Percentiles rank a stretch among this genome's conserved stretches.
phyloP scores from a whole-genome alignment of 2,888 invertebrate genomes.

The Helobdella robusta region DNA sequence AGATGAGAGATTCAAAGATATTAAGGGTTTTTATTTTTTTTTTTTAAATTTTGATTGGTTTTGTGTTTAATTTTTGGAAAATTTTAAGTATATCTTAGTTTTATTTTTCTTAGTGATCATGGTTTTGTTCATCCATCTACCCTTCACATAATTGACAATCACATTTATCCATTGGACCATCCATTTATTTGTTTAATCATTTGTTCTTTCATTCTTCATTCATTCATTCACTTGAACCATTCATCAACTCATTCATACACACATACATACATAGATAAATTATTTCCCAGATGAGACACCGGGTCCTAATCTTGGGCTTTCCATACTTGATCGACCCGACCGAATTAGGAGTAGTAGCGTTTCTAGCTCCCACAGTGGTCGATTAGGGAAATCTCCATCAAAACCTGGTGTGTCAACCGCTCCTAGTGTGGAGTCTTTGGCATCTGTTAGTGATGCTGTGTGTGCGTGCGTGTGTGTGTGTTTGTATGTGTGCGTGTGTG shows the following conservation, averaged over 20 bases:
- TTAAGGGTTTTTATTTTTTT: constrained; percentile 15
- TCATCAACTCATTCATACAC: background rate
- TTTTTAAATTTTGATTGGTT: too few species aligned
- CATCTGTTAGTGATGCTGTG: background rate
- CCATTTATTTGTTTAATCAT: too few species aligned
- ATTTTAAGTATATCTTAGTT: background rate
- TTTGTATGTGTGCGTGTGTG: too few species aligned
- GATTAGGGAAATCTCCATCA: background rate
- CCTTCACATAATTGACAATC: background rate
- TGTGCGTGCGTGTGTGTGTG: too few species aligned
- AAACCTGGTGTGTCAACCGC: background rate
- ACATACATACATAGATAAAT: too few species aligned
- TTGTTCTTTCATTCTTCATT: background rate
- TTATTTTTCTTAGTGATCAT: background rate
- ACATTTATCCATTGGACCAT: too few species aligned
- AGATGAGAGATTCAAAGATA: constrained; percentile 27
- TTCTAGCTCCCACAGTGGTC: background rate
- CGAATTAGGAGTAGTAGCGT: background rate
- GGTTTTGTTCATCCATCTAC: background rate
- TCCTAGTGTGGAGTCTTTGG: constrained; percentile 1
- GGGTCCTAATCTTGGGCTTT: background rate
- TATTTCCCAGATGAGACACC: background rate
- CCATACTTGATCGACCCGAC: background rate
- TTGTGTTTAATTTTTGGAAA: background rate
- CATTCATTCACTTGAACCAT: background rate